Base-by-base conservation (phyloP, 2,888 invertebrate species). In the Dastarcus helophoroides region DNA sequence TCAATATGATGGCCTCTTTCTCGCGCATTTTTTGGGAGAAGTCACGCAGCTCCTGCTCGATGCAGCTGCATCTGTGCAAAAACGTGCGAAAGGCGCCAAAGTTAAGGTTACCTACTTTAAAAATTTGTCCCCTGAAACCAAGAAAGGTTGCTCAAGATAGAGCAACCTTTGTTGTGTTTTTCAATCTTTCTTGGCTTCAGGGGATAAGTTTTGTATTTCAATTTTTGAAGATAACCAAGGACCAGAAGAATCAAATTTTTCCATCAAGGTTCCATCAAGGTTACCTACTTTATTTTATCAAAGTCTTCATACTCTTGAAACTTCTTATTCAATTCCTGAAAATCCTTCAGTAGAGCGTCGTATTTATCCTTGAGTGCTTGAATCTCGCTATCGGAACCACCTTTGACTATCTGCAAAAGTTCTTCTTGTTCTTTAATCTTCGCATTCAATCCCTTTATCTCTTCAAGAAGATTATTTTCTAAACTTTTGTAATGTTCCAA, bases 261-360 rank as follows among this genome's bases (percentile, higher is more conserved):
- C 7, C 19, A 19, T 19, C 6, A n/a, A n/a, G n/a, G n/a, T n/a
- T n/a, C n/a, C n/a, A n/a, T n/a, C n/a, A 19, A 19, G n/a, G 16
- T 19, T 7, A 23, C 24, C 14, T 29, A 33, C 33, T 33, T 33
- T 3, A 29, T 33, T 14, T 33, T 30, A 9, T 34, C 34, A 21
- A 34, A 34, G 7, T 34, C 22, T 22, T 34, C 30, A 12, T 30
- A 34, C 4, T 34, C 30, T 16, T 22, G 22, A 14, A 34, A 30
- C 10, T 31, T 34, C 7, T 19, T 19, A 6, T 6, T 19, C 19
- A 19, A 19, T n/a, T 19, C n/a, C n/a, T 19, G 19, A 19, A 7
- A 19, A 19, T 19, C n/a, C n/a, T 25, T 34, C 14, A 26, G 23
- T 7, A 34, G 12, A 3, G 25, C 34, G 16, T 29, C 26, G 14